Base-by-base conservation (phyloP, 2,888 invertebrate genomes). In the Malachius bipustulatus region DNA sequence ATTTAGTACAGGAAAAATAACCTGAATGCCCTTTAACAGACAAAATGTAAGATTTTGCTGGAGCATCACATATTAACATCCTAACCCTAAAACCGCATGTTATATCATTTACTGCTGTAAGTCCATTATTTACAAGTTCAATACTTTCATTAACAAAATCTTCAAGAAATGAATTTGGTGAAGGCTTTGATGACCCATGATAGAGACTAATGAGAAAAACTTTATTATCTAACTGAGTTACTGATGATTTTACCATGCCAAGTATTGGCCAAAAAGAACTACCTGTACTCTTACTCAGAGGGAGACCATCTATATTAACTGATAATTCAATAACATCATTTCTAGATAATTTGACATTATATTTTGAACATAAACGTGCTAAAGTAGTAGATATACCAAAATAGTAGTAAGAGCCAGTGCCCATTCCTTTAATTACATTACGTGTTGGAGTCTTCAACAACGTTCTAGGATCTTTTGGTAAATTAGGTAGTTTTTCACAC, bases 231-330 rank as follows among this genome's bases (percentile, higher is more conserved):
- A n/a, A 11, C 15, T 9, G 8, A 29, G 11, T 28, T 28, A 13
- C 12, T 12, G 28, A n/a, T 12, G 13, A 28, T 13, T 13, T 12
- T 28, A n/a, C n/a, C n/a, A n/a, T n/a, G n/a, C 30, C 43, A 24
- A 45, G 37, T 34, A 46, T 37, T 24, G 46, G 47, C 44, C 46
- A 47, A 41, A 47, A 44, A 36, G 43, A 38, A 9, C 42, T 39
- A 37, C 30, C 15, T 3, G 44, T 42, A 30, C 42, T 41, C 33
- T 44, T 39, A 32, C 35, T 36, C 12, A 44, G 30, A 13, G 44
- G 42, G 33, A 45, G 29, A 10, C 47, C 43, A 27, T 47, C 47
- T 19, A 39, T 36, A 39, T 46, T 47, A n/a, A 44, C 27, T n/a
- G n/a, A n/a, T n/a, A n/a, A n/a, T n/a, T n/a, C n/a, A n/a, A n/a